phyloP scores from a whole-genome alignment of 2,888 invertebrate genomes.

The Deilephila porcellus region DNA sequence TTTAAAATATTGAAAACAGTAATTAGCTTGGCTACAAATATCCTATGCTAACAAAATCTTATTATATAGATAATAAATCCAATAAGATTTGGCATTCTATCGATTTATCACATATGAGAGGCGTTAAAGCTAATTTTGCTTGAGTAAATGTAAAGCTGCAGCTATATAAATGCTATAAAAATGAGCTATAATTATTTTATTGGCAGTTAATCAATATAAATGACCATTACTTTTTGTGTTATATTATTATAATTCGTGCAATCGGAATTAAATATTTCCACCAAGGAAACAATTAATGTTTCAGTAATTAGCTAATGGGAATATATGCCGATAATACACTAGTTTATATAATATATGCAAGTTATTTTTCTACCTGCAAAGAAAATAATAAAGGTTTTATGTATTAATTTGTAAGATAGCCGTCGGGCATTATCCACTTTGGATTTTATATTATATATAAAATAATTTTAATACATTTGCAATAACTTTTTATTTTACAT shows the following conservation, averaged over 20 bases:
- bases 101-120: slow-evolving; percentile 47
- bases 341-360: neutral
- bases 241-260: slow-evolving; percentile 27
- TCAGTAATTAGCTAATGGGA: neutral
- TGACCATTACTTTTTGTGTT: slow-evolving; percentile 44
- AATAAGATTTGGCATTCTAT: slow-evolving; percentile 47
- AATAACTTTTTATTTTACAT: neutral
- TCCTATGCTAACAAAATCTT: neutral
- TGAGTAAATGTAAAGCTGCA: slow-evolving; percentile 49
- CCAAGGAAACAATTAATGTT: neutral
- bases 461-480: neutral
- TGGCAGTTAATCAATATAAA: slow-evolving; percentile 51
- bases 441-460: neutral
- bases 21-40: too few relatives aligned
- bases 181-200: slow-evolving; percentile 57
- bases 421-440: neutral
- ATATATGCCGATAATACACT: neutral
- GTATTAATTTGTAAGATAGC: neutral
- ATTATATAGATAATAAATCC: slow-evolving; percentile 37
- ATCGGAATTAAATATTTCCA: neutral
- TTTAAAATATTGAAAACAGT: too few relatives aligned
- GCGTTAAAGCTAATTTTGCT: slow-evolving; percentile 41
- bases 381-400: neutral
- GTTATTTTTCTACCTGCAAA: neutral
- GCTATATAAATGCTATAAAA: slow-evolving; percentile 62